These are phyloP conservation scores for Circaetus cinerascens DNA, from an alignment of 2,113 vertebrate species.

Conservation along the genomic window DNA sequence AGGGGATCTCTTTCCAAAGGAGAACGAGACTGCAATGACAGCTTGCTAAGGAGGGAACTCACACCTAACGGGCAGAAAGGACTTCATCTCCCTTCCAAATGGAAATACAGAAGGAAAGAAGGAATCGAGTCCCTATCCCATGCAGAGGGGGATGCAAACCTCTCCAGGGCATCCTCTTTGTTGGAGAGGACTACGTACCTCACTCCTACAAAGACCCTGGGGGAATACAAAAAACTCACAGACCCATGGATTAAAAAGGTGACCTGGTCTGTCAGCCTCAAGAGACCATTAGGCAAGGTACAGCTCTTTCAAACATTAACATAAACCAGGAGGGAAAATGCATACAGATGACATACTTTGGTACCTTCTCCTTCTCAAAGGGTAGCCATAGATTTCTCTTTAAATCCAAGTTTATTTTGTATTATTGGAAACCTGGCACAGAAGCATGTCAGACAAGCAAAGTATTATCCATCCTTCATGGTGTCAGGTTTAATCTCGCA, in stretches of 20 bases:
- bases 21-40: not conserved
- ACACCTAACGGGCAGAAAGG: fast-evolving
- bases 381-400: not conserved
- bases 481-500: not conserved
- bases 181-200: fast-evolving
- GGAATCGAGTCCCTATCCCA: not conserved
- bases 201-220: not conserved
- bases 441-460: not conserved
- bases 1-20: not conserved
- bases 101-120: not conserved
- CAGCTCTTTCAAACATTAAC: not conserved
- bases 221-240: not conserved
- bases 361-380: not conserved
- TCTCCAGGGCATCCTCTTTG: not conserved
- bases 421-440: not conserved
- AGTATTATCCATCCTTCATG: not conserved
- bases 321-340: not conserved
- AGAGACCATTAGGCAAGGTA: fast-evolving
- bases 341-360: not conserved
- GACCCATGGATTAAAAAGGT: fast-evolving
- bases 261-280: too few species aligned
- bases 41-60: not conserved
- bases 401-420: not conserved
- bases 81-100: not conserved
- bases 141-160: not conserved